Base-by-base conservation (phyloP, 2,113 vertebrate genomes). In the Thunnus thynnus region DNA sequence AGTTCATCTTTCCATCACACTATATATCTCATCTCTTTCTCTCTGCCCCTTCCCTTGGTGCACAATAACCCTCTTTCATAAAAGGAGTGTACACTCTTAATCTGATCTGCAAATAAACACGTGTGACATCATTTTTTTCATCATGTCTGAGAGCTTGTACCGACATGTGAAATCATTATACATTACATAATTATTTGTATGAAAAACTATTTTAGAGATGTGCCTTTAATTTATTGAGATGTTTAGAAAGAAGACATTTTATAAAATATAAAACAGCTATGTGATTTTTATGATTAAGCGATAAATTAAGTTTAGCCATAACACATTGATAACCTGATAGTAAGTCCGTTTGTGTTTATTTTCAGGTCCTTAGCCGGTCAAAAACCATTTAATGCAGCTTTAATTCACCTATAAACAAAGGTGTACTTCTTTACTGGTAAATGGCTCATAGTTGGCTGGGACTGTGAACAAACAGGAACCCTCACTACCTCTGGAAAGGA, bases 11-110 rank as follows among this genome's bases (percentile, higher is more conserved):
- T 79, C 60, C 58, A 60, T 50, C 47, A 55, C 4, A 5, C 47
- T 51, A 41, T 58, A 32, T 60, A 61, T 54, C 70, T 36, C 10
- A n/a, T 63, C 71, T n/a, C 14, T 27, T 32, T 51, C 16, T 44
- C 57, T n/a, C 70, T 18, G 13, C 6, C 48, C 20, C 22, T 14
- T 18, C 76, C 57, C 30, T 51, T 11, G 1, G 17, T 48, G 27
- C 74, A 84, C 78, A 88, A 82, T 73, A 54, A 41, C 13, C 47
- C 12, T 71, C 78, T 80, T 78, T 87, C 72, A 84, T 74, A 27
- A 54, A 63, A 27, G 18, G 9, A 47, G 25, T 25, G n/a, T 13
- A 20, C 9, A 46, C 32, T 46, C 61, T 66, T 66, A 50, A 75
- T 86, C 75, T 56, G 54, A 83, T 83, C 65, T 79, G 52, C 13